Conservation (phyloP, 2,888 invertebrate genomes). For the Drepana falcataria region DNA sequence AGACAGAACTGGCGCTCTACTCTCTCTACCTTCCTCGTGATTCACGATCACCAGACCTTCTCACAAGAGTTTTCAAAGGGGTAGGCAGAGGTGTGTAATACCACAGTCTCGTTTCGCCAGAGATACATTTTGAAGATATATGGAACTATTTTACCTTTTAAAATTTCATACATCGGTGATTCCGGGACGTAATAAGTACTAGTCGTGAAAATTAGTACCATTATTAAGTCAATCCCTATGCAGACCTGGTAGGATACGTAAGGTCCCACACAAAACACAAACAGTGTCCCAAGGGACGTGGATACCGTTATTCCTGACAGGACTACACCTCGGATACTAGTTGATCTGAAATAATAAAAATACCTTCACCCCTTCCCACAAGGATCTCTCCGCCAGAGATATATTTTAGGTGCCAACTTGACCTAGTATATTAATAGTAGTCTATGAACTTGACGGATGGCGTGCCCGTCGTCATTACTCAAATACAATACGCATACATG, state of each 20-base stretch:
- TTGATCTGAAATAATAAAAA: conserved; percentile 31
- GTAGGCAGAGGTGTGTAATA: no score
- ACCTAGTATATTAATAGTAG: no score
- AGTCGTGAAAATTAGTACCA: conserved; percentile 25
- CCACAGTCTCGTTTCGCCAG: no score
- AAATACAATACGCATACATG: no score
- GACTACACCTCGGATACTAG: conserved; percentile 37
- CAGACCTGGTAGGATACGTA: conserved; percentile 34
- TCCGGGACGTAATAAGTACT: conserved; percentile 34
- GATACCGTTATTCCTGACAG: conserved; percentile 34
- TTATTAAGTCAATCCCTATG: conserved; percentile 30
- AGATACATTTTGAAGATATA: no score
- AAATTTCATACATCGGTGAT: conserved; percentile 36
- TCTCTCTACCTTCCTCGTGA: no score
- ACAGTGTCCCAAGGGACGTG: conserved; percentile 30
- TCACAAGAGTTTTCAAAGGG: no score
- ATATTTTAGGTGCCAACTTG: neutral
- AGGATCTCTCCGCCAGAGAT: neutral
- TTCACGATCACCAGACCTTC: no score
- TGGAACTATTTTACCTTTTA: conserved; percentile 28
- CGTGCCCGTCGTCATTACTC: no score
- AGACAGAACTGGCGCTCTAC: no score
- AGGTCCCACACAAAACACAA: conserved; percentile 35
- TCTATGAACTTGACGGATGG: no score
- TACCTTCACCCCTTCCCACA: neutral